phyloP scores from a whole-genome alignment of 2,888 invertebrate species.

The Clusia tigrina region DNA sequence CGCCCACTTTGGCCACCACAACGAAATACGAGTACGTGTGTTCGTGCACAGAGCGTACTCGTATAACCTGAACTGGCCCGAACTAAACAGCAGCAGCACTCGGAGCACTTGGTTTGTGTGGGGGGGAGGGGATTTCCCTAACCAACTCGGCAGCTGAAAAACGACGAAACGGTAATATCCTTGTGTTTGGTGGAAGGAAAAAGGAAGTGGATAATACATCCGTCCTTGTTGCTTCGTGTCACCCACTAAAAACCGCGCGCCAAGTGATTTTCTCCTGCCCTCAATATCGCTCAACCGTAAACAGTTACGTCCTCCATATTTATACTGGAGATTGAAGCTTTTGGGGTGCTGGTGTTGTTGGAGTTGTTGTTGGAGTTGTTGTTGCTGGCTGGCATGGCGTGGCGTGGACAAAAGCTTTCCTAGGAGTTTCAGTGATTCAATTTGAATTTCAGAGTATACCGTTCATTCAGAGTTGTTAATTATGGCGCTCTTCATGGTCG shows the following conservation, averaged over 20 bases:
- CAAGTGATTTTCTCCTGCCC: conserved; percentile 27
- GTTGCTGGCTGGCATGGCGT: not conserved
- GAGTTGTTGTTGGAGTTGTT: conserved; percentile 10
- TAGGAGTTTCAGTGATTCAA: too few species aligned
- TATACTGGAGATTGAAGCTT: conserved; percentile 11
- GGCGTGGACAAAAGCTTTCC: too few species aligned
- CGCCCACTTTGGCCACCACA: not conserved
- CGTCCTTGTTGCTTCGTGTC: conserved; percentile 67
- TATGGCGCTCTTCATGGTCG: too few species aligned
- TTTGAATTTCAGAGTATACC: too few species aligned
- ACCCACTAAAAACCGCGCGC: conserved; percentile 60
- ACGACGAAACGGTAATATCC: conserved; percentile 66
- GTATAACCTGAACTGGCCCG: not conserved
- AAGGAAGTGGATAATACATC: conserved; percentile 67
- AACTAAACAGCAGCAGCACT: not conserved
- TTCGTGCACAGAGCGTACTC: not conserved
- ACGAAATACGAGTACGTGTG: not conserved
- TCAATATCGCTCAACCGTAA: conserved; percentile 48
- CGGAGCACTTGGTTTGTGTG: not conserved
- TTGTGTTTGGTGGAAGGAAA: conserved; percentile 67
- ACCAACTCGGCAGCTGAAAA: too few species aligned
- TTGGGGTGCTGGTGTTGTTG: conserved; percentile 13
- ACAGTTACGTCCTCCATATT: conserved; percentile 55
- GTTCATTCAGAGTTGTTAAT: too few species aligned
- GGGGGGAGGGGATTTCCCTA: conserved; percentile 5